These are phyloP conservation scores for Ormyrus nitidulus DNA, from an alignment of 2,888 invertebrate genomes.

Conservation along the genomic window DNA sequence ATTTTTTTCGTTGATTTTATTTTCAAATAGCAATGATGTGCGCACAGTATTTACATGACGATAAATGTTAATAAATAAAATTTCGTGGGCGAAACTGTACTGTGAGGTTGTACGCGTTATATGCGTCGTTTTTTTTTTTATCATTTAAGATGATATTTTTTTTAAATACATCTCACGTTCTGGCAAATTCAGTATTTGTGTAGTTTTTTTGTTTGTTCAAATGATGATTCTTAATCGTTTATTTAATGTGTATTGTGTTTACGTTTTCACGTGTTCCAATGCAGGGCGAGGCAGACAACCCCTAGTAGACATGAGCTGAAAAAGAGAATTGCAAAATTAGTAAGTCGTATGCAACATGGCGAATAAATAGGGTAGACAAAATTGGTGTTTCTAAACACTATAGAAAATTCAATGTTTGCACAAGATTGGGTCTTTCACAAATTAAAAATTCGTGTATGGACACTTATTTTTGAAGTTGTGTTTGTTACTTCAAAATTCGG, in stretches of 20 bases:
- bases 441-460: too few species aligned
- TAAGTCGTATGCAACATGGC: background rate
- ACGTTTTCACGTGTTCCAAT: conserved; percentile 64
- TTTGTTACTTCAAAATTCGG: background rate
- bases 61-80: conserved; percentile 67
- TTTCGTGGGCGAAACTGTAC: conserved; percentile 62
- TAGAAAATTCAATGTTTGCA: background rate
- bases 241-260: conserved; percentile 61
- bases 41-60: conserved; percentile 64
- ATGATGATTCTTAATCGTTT: conserved; percentile 58
- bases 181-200: conserved; percentile 35
- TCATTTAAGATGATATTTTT: conserved; percentile 13
- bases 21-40: conserved; percentile 63
- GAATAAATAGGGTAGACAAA: conserved; percentile 19
- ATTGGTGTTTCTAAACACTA: conserved; percentile 29
- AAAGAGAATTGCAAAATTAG: conserved; percentile 59
- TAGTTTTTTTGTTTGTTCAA: conserved; percentile 21
- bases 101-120: conserved; percentile 57
- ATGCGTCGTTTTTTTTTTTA: conserved; percentile 34
- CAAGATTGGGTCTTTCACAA: background rate
- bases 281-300: conserved; percentile 63
- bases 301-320: conserved; percentile 73
- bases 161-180: conserved; percentile 37
- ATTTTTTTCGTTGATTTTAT: conserved; percentile 66
- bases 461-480: background rate